Evolutionary conservation across 2,113 vertebrate genomes (phyloP).

Genomic region (Columba livia): DNA sequence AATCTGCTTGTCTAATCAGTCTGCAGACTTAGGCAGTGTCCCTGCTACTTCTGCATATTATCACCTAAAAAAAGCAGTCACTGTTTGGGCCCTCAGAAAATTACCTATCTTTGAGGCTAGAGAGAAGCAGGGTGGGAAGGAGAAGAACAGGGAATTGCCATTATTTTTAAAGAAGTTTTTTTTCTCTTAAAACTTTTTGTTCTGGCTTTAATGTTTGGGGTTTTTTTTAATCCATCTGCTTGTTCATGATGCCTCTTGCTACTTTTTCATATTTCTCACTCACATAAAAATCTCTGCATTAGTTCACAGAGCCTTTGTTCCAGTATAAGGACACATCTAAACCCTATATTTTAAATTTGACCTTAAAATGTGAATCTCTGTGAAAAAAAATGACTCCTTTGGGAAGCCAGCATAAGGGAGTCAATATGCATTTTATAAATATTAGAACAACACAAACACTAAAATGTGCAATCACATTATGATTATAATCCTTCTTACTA

Average conservation of each 20-base stretch:
- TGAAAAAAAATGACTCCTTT: neutral
- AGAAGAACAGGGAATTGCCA: neutral
- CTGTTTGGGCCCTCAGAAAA: neutral
- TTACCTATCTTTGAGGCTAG: neutral
- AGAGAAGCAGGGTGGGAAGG: too few species aligned
- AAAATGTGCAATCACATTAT: neutral
- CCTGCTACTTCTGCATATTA: neutral
- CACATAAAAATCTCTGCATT: neutral
- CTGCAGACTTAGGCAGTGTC: neutral
- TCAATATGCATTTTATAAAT: neutral
- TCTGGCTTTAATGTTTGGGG: neutral
- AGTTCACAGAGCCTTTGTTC: neutral
- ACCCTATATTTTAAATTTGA: neutral
- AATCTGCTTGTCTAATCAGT: neutral
- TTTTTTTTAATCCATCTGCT: neutral
- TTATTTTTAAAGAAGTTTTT: neutral
- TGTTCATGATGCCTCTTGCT: neutral
- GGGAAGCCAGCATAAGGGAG: neutral
- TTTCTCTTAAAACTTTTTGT: neutral
- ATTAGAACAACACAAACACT: neutral
- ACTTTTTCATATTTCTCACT: neutral
- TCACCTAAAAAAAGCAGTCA: neutral
- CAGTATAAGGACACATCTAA: neutral
- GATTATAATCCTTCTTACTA: neutral
- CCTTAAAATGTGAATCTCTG: neutral